Evolutionary conservation across 2,797 vertebrate species (phyloP).

Genomic region (Hoplostethus mediterraneus): DNA sequence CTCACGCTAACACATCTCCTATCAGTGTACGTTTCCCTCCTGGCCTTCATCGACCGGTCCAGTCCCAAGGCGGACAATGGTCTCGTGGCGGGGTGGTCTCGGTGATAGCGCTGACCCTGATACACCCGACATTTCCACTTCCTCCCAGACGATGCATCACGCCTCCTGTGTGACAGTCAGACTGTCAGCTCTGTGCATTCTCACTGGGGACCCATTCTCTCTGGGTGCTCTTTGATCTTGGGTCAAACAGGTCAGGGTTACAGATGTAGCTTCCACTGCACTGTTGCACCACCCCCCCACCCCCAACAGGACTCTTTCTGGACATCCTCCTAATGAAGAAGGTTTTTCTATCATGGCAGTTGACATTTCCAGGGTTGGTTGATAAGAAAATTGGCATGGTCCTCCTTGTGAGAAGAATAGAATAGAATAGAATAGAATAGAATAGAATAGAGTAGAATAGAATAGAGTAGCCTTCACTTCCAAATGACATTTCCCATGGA

Average conservation of each 20-base stretch:
- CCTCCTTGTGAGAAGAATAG: background rate
- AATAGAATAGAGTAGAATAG: background rate
- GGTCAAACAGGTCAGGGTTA: background rate
- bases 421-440: background rate
- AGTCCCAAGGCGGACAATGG: conserved; percentile 40
- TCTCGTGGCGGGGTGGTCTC: conserved; percentile 32
- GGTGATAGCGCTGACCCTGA: conserved; percentile 52
- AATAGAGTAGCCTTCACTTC: conserved; percentile 3
- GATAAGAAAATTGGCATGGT: too few species aligned
- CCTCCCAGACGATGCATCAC: conserved; percentile 55
- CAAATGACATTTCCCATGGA: background rate
- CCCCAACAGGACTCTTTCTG: too few species aligned
- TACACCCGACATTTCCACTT: conserved; percentile 56
- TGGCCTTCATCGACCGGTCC: conserved; percentile 12
- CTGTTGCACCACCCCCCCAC: too few species aligned
- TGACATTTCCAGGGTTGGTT: too few species aligned
- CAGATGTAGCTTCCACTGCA: background rate
- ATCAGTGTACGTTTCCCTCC: conserved; percentile 20
- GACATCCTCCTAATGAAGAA: too few species aligned
- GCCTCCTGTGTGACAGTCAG: conserved; percentile 28
- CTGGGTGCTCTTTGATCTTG: conserved; percentile 2
- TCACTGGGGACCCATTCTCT: conserved; percentile 9
- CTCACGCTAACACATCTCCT: conserved; percentile 16
- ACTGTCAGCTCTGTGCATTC: conserved; percentile 21
- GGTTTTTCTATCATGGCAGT: too few species aligned